Evolutionary conservation across 2,113 vertebrate species (phyloP), one percentile per base, ranked within the genome.

Genomic region (Crypturellus undulatus): DNA sequence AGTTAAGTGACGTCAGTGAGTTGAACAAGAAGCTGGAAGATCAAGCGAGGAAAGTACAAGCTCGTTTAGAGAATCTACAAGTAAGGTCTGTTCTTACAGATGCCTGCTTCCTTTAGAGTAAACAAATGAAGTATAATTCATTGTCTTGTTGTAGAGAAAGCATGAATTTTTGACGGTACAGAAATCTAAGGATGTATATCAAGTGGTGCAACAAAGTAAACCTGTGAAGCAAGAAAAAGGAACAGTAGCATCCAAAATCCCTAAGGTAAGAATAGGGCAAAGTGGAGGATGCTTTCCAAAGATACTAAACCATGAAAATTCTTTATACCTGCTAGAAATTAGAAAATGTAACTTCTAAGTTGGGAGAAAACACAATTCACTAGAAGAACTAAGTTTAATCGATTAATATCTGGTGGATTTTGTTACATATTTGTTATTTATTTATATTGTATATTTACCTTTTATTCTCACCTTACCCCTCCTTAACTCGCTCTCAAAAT

Each of bases 1-100:
- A 99, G 99, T 75, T 99, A 93, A 98, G 79, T 95, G 98, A 98
- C 85, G 87, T 98, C 54, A 98, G 93, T 73, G 97, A 99, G 77
- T 97, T 98, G 95, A 99, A 99, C 85, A 98, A 96, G 89, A 98
- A 96, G 94, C 83, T 99, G 96, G 98, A 99, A 94, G 83, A 59
- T 91, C 98, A 98, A 93, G 98, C 97, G 34, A 98, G 96, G 87
- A 99, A 96, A 97, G 97, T 98, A 38, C 98, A 99, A 92, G 98
- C 98, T 81, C 98, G 98, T 94, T 97, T 99, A 92, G 98, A 99
- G 73, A 99, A 99, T 96, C 97, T 99, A 8, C 99, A 99, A 97
- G 99, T 99, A 96, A 96, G 65, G 30, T 68, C 80, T 89, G 26
- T 79, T 62, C 25, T 79, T 84, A 42, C 11, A 34, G 51, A 34